Evolutionary conservation across 2,113 vertebrate genomes (phyloP), one percentile per base, ranked within the genome.

Genomic region (Damaliscus lunatus): DNA sequence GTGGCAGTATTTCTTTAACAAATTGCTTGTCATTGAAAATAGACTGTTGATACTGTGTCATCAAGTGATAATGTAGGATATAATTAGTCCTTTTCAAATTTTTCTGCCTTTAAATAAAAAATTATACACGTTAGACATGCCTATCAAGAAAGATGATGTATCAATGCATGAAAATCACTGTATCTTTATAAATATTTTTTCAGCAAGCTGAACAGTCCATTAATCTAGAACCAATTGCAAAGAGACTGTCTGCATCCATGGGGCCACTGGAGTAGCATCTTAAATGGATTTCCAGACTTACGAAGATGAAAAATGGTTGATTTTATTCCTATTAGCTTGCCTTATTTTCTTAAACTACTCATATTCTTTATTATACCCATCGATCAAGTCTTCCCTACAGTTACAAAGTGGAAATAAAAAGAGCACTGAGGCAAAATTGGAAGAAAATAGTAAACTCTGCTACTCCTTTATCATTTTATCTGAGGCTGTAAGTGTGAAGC

Each of bases 31-130:
- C 96, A 98, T 97, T 98, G 98, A 98, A 98, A 98, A 98, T 96
- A 98, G 95, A 98, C 95, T 98, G 97, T 93, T 98, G 95, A 96
- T 98, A 98, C n/a, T 98, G 59, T 98, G 80, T 97, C 95, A 98
- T 98, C 96, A 98, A 97, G 93, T 96, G 82, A 98, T 98, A 98
- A 97, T 55, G 13, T 19, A 94, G 67, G 12, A 88, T 93, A 92
- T 98, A 98, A 98, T 98, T 99, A 98, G 98, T 98, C 53, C 71
- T 98, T 98, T 98, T 94, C 88, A 98, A 97, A 98, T 96, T 97
- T 97, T 97, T 98, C 97, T 98, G 94, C 92, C 77, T 98, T 98
- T 98, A 97, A 98, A 98, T 94, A 84, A 90, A 96, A 95, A 97
- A 97, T 36, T 90, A 93, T 98, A 94, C 91, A 98, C 90, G 91